These are phyloP conservation scores for Philereme vetulata DNA, from an alignment of 2,888 invertebrate species.

Conservation along the genomic window DNA sequence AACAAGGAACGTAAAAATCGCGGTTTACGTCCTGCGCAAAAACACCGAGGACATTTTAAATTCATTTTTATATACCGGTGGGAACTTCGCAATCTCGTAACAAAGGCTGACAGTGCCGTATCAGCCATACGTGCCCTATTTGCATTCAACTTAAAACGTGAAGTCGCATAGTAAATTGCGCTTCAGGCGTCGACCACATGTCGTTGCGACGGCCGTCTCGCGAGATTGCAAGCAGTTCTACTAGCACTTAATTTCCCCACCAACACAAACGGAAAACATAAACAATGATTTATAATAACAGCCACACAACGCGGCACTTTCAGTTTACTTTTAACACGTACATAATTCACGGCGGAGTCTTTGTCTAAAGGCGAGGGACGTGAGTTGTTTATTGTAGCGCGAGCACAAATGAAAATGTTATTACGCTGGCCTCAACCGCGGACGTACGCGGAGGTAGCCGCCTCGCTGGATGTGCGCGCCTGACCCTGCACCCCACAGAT, in stretches of 20 bases:
- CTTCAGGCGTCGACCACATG: constrained; percentile 54
- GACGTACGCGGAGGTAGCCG: constrained; percentile 50
- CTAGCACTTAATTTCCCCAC: constrained; percentile 77
- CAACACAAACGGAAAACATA: constrained; percentile 83
- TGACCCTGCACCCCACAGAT: no score
- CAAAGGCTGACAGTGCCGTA: constrained; percentile 31
- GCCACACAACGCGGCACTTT: constrained; percentile 81
- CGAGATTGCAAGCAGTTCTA: constrained; percentile 70
- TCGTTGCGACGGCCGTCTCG: constrained; percentile 50
- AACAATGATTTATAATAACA: constrained; percentile 84
- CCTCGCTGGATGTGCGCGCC: constrained; percentile 46
- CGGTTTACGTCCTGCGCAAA: constrained; percentile 14
- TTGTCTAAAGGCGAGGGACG: constrained; percentile 82
- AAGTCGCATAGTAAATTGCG: constrained; percentile 52
- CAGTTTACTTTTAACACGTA: constrained; percentile 84
- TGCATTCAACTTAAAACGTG: constrained; percentile 46
- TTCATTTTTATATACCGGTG: constrained; percentile 31
- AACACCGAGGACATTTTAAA: constrained; percentile 24
- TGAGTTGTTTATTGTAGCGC: constrained; percentile 83
- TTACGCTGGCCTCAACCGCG: constrained; percentile 71
- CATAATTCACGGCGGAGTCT: constrained; percentile 82
- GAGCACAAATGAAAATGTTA: constrained; percentile 83
- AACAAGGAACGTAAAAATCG: constrained; percentile 20
- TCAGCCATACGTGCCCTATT: constrained; percentile 39
- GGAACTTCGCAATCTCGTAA: constrained; percentile 32